phyloP scores from a whole-genome alignment of 35 echinoderm and acorn worm genomes.

The Eucidaris tribuloides region DNA sequence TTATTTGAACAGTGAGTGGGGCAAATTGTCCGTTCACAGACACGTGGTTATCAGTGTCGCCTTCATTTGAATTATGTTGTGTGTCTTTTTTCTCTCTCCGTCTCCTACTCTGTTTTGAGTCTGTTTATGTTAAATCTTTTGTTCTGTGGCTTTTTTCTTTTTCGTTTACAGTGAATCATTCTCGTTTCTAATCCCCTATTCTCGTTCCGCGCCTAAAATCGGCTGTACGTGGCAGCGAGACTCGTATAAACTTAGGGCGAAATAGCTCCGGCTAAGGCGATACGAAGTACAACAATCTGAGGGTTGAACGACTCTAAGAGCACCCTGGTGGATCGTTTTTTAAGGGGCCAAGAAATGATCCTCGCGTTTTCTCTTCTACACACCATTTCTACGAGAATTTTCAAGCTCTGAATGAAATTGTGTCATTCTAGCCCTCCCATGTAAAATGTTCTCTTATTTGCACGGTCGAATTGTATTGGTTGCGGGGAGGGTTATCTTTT shows the following conservation, averaged over 20 bases:
- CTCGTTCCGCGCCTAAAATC: no score
- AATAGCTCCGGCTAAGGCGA: background rate
- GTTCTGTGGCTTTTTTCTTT: no score
- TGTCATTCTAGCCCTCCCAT: slow-evolving; percentile 12
- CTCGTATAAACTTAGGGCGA: background rate
- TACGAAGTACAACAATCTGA: background rate
- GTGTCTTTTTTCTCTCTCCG: no score
- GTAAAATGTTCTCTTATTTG: slow-evolving; percentile 7
- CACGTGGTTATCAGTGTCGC: no score
- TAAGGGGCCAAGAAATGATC: background rate
- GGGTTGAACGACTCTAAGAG: slow-evolving; percentile 31
- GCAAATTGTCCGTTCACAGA: no score
- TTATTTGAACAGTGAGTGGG: no score
- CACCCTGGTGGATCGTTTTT: background rate
- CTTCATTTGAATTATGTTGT: no score
- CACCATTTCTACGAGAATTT: background rate
- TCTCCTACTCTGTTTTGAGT: no score
- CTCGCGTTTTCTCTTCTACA: no score
- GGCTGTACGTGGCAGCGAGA: background rate
- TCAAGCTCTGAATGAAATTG: background rate
- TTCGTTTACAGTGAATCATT: no score
- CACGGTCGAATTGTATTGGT: slow-evolving; percentile 25
- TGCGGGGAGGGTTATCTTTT: slow-evolving; percentile 15
- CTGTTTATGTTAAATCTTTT: no score
- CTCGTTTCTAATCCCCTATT: no score